Percentiles rank a stretch among this genome's conserved stretches.
phyloP scores from a whole-genome alignment of 2,888 invertebrate species.

The Folsomia candida region DNA sequence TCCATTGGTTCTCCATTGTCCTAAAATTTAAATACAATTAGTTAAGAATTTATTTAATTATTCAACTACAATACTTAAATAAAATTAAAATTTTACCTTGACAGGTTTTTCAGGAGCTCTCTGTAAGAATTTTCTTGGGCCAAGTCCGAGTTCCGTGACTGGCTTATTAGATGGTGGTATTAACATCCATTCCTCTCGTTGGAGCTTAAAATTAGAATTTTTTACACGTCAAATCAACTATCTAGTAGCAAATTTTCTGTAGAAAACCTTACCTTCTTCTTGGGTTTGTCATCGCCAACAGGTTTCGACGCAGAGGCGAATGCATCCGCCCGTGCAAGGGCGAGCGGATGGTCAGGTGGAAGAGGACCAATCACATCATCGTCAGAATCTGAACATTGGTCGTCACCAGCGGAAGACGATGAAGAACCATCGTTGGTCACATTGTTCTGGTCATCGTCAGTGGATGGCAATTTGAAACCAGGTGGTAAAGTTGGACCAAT shows the following conservation, averaged over 20 bases:
- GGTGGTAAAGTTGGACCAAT: constrained; percentile 30
- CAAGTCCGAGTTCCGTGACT: constrained; percentile 34
- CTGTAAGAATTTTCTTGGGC: constrained; percentile 36
- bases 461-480: too few species aligned
- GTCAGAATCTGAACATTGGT: constrained; percentile 26
- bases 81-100: too few species aligned
- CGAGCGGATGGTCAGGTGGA: constrained; percentile 43
- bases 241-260: too few species aligned
- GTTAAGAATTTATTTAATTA: too few species aligned
- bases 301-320: background rate
- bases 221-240: too few species aligned
- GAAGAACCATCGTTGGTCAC: too few species aligned
- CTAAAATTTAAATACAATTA: too few species aligned
- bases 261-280: background rate
- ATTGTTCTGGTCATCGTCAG: too few species aligned
- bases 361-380: constrained; percentile 38
- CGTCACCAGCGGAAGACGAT: too few species aligned
- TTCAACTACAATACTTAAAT: background rate
- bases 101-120: constrained; percentile 31
- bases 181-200: constrained; percentile 46
- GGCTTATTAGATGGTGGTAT: constrained; percentile 41
- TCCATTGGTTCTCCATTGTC: constrained; percentile 38
- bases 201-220: too few species aligned
- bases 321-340: background rate
- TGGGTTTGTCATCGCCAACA: background rate